phyloP scores from a whole-genome alignment of 2,113 vertebrate species.

The Notarius quadriscutis region DNA sequence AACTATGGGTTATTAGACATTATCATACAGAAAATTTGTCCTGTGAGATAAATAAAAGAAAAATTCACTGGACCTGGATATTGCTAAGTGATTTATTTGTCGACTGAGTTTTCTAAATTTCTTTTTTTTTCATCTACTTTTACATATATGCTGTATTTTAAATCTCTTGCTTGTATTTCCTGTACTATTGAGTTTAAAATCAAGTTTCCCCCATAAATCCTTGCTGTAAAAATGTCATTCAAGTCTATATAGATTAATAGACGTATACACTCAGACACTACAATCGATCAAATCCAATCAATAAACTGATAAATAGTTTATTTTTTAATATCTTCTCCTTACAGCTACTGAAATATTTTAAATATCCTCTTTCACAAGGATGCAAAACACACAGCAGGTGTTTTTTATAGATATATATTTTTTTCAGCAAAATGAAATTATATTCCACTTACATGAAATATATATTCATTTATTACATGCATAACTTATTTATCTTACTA shows the following conservation, averaged over 20 bases:
- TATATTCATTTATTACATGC: slow-evolving; percentile 8
- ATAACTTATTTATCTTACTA: not conserved
- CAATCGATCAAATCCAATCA: slow-evolving; percentile 27
- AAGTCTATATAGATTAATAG: slow-evolving; percentile 20
- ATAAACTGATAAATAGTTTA: not conserved
- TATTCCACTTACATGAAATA: slow-evolving; percentile 4
- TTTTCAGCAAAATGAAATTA: not conserved
- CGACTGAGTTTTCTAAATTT: not conserved
- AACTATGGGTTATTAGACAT: not conserved
- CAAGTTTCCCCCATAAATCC: not conserved
- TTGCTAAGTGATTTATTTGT: slow-evolving; percentile 14
- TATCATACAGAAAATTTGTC: not conserved
- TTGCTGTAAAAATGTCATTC: not conserved
- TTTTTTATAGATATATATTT: not conserved
- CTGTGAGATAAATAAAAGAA: not conserved
- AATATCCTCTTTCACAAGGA: not conserved
- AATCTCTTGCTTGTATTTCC: not conserved
- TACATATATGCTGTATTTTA: not conserved
- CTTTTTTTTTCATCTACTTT: not conserved
- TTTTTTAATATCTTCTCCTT: slow-evolving; percentile 15
- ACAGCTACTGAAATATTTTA: not conserved
- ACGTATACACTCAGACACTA: not conserved
- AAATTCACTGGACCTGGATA: not conserved
- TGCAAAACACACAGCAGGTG: not conserved
- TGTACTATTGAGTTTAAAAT: not conserved